Evolutionary conservation across 2,797 vertebrate genomes (phyloP).

Genomic region (Anabacerthia variegaticeps): DNA sequence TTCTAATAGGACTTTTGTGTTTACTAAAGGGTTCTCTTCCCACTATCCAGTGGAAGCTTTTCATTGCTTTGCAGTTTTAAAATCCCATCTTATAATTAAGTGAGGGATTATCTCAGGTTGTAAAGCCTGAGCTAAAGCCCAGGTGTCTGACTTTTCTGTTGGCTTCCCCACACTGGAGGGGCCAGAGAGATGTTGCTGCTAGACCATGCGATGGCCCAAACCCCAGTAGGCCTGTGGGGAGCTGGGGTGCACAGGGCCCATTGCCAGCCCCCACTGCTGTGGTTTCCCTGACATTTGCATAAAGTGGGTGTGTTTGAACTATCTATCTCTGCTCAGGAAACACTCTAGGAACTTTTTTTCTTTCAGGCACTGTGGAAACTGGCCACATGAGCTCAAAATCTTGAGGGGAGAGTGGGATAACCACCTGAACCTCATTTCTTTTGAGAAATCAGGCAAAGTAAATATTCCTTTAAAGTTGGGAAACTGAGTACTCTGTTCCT

Average conservation of each 20-base stretch:
- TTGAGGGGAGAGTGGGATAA: not conserved
- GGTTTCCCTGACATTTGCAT: not conserved
- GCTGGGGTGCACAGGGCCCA: not conserved
- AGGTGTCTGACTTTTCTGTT: not conserved
- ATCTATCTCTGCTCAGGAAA: not conserved
- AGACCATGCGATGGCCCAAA: accelerated
- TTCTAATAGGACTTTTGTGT: conserved; percentile 16
- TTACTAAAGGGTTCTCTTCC: not conserved
- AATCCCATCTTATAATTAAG: not conserved
- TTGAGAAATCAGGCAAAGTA: not conserved
- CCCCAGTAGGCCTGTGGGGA: accelerated
- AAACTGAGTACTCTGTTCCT: not conserved
- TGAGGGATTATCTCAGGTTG: not conserved
- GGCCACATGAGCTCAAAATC: not conserved
- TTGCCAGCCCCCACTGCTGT: not conserved
- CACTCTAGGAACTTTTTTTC: not conserved
- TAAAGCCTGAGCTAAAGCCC: not conserved
- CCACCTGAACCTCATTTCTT: not conserved
- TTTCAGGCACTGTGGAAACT: not conserved
- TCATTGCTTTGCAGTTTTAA: not conserved
- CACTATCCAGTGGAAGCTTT: not conserved
- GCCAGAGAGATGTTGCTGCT: not conserved
- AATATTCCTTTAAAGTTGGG: not conserved
- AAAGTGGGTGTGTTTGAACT: not conserved
- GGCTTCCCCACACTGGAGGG: not conserved